Evolutionary conservation across 2,113 vertebrate species (phyloP), one percentile per base, ranked within the genome.

Genomic region (Clarias macrocephalus): DNA sequence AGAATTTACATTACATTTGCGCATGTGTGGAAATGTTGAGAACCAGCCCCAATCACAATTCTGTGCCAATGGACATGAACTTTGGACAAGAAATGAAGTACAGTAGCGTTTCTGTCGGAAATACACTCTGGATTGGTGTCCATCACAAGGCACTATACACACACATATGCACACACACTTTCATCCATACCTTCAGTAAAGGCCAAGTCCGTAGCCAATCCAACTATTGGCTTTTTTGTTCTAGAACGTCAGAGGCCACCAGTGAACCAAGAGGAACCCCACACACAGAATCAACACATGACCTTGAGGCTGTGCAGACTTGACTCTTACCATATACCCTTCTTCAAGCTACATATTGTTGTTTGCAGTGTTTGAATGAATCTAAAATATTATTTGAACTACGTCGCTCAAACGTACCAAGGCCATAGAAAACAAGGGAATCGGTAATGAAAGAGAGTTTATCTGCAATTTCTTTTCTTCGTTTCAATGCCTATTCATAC

Each of bases 1-100:
- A 57, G 65, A 48, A 83, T 81, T 87, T 82, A 84, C 76, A n/a
- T n/a, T n/a, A n/a, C n/a, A 6, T 18, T 18, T 70, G 66, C 28
- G 1, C 16, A 18, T 33, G 30, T 19, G 66, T 16, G 5, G 18
- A 33, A 70, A 33, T 70, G 28, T 15, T 70, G 66, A 70, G 30
- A 70, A 70, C 30, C 30, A 33, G 42, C 37, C 70, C 3, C 19
- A 15, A 13, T 16, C 66, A 70, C 33, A 72, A 30, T 30, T 13
- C 63, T 30, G 18, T 33, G 42, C 33, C 15, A 30, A 72, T 8
- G 30, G 30, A 68, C 66, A n/a, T n/a, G n/a, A n/a, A n/a, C n/a
- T n/a, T n/a, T n/a, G 42, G 5, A 42, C 3, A 5, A 42, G 5
- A 42, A 42, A 48, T 7, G 7, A 48, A 48, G 5, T 48, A 48